Evolutionary conservation across 1,140 invertebrate species (phyloP), one percentile per base, ranked within the genome.

Genomic region (Aphaenogaster floridana): DNA sequence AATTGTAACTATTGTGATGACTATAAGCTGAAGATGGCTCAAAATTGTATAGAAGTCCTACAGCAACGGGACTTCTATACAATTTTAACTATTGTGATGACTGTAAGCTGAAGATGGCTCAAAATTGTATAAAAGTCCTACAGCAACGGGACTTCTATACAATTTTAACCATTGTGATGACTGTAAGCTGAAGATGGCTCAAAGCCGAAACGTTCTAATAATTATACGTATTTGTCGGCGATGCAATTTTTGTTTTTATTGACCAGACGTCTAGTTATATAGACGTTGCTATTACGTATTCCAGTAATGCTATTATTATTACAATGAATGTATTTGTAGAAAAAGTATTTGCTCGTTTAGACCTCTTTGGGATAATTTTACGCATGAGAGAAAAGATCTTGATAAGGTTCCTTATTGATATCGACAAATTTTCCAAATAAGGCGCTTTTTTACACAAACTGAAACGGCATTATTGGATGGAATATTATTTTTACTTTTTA

Each of bases 401-500:
- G 17, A 68, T 9, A 42, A 68, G 8, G 9, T 48, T 1, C 13
- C 28, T 74, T 59, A 7, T 76, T 76, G 1, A 74, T n/a, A 21
- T 57, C 6, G 54, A 59, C 21, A 0, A 76, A 45, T 15, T 61
- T 42, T 42, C 4, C 7, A 59, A 59, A 39, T 3, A 59, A 76
- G 15, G 3, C n/a, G 6, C 5, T 34, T 59, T n/a, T 21, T 1
- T 3, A 59, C 13, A 11, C 45, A 86, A 86, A 39, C 2, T 36
- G 0, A 50, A 48, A 0, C 21, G 45, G 28, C 28, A 39, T 36
- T 64, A 7, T 34, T 4, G 34, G 17, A 68, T 74, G 11, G 42
- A 28, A 63, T 7, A 39, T 57, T 87, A 57, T 80, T 80, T 71
- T 78, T 39, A 74, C n/a, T 72, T 59, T 45, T 68, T 13, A 45